Evolutionary conservation across 2,888 invertebrate species (phyloP).

Genomic region (Megaustenia siamemsis): DNA sequence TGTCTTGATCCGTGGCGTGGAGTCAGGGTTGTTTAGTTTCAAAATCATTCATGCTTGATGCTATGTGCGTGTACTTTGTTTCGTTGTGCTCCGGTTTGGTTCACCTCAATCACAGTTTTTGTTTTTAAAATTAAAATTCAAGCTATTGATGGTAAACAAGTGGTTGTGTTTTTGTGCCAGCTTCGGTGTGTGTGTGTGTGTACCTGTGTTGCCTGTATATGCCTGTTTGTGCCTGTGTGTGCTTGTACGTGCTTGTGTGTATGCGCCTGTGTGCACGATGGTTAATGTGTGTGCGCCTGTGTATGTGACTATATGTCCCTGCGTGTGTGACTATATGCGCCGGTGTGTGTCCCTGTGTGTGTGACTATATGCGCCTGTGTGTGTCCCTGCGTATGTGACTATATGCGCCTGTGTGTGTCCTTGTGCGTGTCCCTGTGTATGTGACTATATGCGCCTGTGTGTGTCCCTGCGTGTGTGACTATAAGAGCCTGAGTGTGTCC

Average conservation of each 20-base stretch:
- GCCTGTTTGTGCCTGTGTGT: background rate
- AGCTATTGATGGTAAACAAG: background rate
- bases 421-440: no score
- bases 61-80: background rate
- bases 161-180: background rate
- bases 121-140: background rate
- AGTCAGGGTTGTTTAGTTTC: no score
- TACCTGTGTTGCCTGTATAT: background rate
- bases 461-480: background rate
- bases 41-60: background rate
- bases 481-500: no score
- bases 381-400: background rate
- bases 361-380: background rate
- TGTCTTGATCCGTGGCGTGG: no score
- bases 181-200: background rate
- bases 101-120: background rate
- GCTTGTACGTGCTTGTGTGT: slow-evolving; percentile 9
- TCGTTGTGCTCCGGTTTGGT: background rate
- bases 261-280: background rate
- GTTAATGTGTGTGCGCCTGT: background rate
- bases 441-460: no score
- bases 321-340: background rate
- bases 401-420: background rate
- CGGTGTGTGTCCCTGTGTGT: background rate
- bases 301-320: background rate